Evolutionary conservation across 2,888 invertebrate genomes (phyloP).

Genomic region (Suillia variegata): DNA sequence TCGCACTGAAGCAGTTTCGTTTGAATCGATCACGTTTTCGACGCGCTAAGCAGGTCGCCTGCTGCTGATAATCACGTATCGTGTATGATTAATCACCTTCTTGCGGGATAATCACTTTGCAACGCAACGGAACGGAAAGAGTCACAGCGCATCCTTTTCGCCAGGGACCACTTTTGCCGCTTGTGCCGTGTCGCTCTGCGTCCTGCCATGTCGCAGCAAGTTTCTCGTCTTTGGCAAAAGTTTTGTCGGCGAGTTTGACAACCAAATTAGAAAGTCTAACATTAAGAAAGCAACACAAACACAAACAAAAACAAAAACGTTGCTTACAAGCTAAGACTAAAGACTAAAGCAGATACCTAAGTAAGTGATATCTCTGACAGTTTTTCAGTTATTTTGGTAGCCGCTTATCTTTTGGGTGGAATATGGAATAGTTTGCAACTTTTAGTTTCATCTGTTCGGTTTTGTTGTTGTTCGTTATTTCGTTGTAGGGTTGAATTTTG

Average conservation of each 20-base stretch:
- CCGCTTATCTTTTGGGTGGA: conserved; percentile 2
- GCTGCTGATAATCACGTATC: conserved; percentile 46
- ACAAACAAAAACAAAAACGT: neutral
- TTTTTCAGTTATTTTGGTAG: neutral
- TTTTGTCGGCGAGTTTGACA: conserved; percentile 10
- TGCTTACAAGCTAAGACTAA: too few species aligned
- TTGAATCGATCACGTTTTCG: conserved; percentile 5
- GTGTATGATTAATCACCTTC: conserved; percentile 55
- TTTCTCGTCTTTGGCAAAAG: conserved; percentile 6
- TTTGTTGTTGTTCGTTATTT: too few species aligned
- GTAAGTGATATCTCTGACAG: conserved; percentile 24
- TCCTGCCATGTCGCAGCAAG: neutral
- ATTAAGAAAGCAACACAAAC: conserved; percentile 5
- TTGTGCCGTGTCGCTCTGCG: neutral
- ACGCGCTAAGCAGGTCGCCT: neutral
- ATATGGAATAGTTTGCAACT: neutral
- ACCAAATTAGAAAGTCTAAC: conserved; percentile 27
- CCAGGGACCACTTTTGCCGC: conserved; percentile 9
- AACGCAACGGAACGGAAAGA: too few species aligned
- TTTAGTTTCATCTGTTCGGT: too few species aligned
- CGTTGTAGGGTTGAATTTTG: too few species aligned
- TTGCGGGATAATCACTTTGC: conserved; percentile 32
- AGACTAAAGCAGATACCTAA: conserved; percentile 14
- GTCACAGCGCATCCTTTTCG: neutral
- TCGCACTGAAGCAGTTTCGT: too few species aligned